A percentile compares a stretch with the other conserved stretches of the same genome.
These are phyloP conservation scores for Epirrita christyi DNA, from an alignment of 2,888 invertebrate species.

Conservation along the genomic window DNA sequence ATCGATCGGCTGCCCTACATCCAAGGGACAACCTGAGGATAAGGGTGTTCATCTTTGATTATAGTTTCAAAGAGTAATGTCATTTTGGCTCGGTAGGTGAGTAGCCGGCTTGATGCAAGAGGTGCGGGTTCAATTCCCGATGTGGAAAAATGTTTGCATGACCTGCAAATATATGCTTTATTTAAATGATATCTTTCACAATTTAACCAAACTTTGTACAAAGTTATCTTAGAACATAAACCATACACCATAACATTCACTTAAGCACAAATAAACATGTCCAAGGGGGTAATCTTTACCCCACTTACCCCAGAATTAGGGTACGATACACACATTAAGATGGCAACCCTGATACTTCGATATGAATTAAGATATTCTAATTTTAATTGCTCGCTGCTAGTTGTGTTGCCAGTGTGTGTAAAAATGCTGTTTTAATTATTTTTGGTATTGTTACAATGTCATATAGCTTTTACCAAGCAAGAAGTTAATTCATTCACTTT, in stretches of 20 bases:
- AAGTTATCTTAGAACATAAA: constrained; percentile 16
- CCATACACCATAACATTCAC: constrained; percentile 65
- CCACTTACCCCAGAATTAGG: constrained; percentile 77
- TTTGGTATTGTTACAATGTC: not conserved
- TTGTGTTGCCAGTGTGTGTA: constrained; percentile 47
- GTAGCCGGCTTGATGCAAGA: no score
- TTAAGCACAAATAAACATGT: constrained; percentile 78
- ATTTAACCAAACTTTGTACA: not conserved
- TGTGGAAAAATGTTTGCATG: no score
- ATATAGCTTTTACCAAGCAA: no score
- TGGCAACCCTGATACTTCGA: constrained; percentile 84
- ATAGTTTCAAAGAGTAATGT: constrained; percentile 8
- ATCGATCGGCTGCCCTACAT: constrained; percentile 77
- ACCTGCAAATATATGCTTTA: no score
- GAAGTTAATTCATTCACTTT: no score
- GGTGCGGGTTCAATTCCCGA: no score
- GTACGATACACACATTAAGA: constrained; percentile 79
- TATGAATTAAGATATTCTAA: constrained; percentile 91
- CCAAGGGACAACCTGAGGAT: constrained; percentile 36
- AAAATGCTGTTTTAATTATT: constrained; percentile 24
- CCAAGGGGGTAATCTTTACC: constrained; percentile 71
- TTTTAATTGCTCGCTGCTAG: constrained; percentile 76
- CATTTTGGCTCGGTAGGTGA: not conserved
- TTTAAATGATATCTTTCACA: no score
- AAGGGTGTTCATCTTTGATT: constrained; percentile 10